Evolutionary conservation across 2,888 invertebrate species (phyloP).

Genomic region (Hyposoter didymator): DNA sequence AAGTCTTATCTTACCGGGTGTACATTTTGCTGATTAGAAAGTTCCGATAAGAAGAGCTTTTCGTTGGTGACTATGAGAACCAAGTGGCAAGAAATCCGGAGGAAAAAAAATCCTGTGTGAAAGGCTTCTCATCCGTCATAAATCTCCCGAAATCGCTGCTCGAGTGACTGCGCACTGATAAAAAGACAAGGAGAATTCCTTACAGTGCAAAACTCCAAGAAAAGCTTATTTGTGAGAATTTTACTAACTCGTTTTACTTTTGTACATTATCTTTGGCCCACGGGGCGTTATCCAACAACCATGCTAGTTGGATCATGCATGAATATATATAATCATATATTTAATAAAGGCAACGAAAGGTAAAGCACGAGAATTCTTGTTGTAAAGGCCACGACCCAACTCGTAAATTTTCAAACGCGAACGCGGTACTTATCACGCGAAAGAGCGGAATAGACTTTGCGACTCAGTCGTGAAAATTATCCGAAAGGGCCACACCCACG

Average conservation of each 20-base stretch:
- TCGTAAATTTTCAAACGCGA: conserved; percentile 62
- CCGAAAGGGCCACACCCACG: conserved; percentile 57
- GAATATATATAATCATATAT: not conserved
- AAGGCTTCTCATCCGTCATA: conserved; percentile 25
- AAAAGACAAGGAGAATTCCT: conserved; percentile 33
- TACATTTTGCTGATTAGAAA: conserved; percentile 26
- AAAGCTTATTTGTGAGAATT: conserved; percentile 28
- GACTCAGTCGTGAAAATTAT: conserved; percentile 51
- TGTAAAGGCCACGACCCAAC: conserved; percentile 57
- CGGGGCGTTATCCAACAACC: conserved; percentile 38
- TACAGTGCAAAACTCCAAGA: conserved; percentile 26
- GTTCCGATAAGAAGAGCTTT: conserved; percentile 16
- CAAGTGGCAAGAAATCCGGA: not conserved
- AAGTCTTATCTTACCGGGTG: conserved; percentile 33
- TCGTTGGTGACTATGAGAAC: conserved; percentile 4
- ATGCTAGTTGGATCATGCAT: not conserved
- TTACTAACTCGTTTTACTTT: conserved; percentile 47
- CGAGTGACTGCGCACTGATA: conserved; percentile 21
- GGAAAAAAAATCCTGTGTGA: conserved; percentile 2
- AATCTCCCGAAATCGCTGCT: conserved; percentile 37
- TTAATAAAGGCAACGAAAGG: conserved; percentile 33
- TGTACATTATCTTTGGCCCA: conserved; percentile 38
- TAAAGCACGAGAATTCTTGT: conserved; percentile 44
- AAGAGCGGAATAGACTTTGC: conserved; percentile 29
- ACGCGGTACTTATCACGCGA: conserved; percentile 62